phyloP scores from a whole-genome alignment of 2,888 invertebrate genomes.

The Rhodophaea formosa region DNA sequence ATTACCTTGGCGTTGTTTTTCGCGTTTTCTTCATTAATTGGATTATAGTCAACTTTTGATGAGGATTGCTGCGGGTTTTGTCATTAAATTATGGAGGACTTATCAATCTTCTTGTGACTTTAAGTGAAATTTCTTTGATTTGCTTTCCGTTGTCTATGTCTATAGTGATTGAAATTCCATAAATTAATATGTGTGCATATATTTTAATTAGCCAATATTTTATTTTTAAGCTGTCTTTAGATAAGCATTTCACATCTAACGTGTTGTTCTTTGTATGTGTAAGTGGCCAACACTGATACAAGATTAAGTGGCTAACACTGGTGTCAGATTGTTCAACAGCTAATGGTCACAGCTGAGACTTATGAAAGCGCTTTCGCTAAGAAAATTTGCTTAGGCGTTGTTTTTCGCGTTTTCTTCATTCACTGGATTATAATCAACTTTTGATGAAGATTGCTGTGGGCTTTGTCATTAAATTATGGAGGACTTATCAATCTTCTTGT shows the following conservation, averaged over 20 bases:
- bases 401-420: conserved; percentile 10
- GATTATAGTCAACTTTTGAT: conserved; percentile 10
- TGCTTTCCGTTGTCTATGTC: too few relatives aligned
- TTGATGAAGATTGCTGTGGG: conserved; percentile 2
- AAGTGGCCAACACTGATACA: too few relatives aligned
- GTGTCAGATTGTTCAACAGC: too few relatives aligned
- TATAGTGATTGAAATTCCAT: too few relatives aligned
- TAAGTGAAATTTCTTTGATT: background rate
- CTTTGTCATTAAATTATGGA: conserved; percentile 8
- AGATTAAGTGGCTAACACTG: too few relatives aligned
- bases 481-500: conserved; percentile 1
- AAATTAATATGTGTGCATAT: too few relatives aligned
- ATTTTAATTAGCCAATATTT: too few relatives aligned
- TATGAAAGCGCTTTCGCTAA: too few relatives aligned
- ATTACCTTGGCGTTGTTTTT: conserved; percentile 37
- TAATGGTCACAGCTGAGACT: too few relatives aligned
- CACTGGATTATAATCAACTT: conserved; percentile 14
- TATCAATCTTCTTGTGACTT: conserved; percentile 3
- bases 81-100: conserved; percentile 8
- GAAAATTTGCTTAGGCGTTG: conserved; percentile 33
- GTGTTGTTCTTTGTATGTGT: too few relatives aligned
- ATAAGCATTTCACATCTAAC: too few relatives aligned
- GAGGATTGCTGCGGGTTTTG: conserved; percentile 4
- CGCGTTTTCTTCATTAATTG: conserved; percentile 13
- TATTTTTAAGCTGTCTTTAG: too few relatives aligned